Percentiles rank a stretch among this genome's conserved stretches.
These are phyloP conservation scores for Ligdia adustata DNA, from an alignment of 2,888 invertebrate genomes.

Conservation along the genomic window DNA sequence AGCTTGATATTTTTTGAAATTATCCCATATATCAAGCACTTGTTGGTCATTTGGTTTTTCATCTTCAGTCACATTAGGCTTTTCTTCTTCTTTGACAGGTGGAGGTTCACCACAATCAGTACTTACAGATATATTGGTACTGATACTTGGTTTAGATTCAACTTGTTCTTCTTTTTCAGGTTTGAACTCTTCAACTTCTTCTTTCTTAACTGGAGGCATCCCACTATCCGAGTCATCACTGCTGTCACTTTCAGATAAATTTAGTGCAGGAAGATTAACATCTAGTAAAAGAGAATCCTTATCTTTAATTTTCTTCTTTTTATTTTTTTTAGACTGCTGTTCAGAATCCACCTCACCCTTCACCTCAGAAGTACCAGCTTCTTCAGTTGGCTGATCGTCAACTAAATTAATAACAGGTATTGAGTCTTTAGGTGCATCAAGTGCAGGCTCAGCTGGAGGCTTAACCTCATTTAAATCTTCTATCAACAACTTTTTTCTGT, in stretches of 20 bases:
- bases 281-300: constrained; percentile 77
- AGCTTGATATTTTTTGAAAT: constrained; percentile 89
- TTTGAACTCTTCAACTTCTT: constrained; percentile 47
- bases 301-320: constrained; percentile 75
- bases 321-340: constrained; percentile 67
- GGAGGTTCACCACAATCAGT: constrained; percentile 8
- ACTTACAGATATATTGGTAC: constrained; percentile 5
- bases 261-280: constrained; percentile 89
- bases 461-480: constrained; percentile 63
- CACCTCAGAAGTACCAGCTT: constrained; percentile 59
- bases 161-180: constrained; percentile 40
- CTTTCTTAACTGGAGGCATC: constrained; percentile 50
- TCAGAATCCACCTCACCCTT: constrained; percentile 61
- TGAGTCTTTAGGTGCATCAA: constrained; percentile 60
- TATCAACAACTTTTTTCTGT: constrained; percentile 70
- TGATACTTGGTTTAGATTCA: constrained; percentile 33
- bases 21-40: constrained; percentile 90
- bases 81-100: constrained; percentile 48
- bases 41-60: constrained; percentile 84
- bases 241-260: constrained; percentile 93
- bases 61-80: constrained; percentile 56
- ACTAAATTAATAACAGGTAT: constrained; percentile 69
- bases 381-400: constrained; percentile 62
- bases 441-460: constrained; percentile 44
- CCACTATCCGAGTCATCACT: constrained; percentile 86